These are phyloP conservation scores for Meiosimyza platycephala DNA, from an alignment of 2,888 invertebrate genomes.

Conservation along the genomic window DNA sequence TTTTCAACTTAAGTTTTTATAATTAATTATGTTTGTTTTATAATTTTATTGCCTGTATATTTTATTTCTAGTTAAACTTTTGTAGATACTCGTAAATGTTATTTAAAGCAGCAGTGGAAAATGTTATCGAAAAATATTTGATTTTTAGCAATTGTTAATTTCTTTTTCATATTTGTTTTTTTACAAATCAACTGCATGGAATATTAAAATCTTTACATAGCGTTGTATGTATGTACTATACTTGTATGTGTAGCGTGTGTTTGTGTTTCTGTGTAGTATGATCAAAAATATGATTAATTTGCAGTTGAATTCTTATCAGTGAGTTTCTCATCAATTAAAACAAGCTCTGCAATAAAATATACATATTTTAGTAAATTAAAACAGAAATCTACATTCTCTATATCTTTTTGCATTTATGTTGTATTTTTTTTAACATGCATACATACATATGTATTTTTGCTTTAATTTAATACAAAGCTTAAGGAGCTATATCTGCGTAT, in stretches of 20 bases:
- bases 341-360: constrained; percentile 22
- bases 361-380: too few relatives aligned
- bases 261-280: not conserved
- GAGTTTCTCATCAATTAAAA: constrained; percentile 1
- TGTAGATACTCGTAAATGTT: constrained; percentile 9
- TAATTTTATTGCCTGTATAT: constrained; percentile 31
- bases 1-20: not conserved
- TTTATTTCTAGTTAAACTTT: constrained; percentile 10
- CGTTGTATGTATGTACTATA: not conserved
- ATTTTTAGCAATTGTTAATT: not conserved
- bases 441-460: too few relatives aligned
- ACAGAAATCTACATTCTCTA: too few relatives aligned
- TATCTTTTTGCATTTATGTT: too few relatives aligned
- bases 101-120: constrained; percentile 34
- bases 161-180: not conserved
- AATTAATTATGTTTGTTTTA: constrained; percentile 1
- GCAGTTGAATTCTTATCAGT: not conserved
- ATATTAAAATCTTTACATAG: not conserved
- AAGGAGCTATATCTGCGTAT: too few relatives aligned
- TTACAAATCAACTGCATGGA: not conserved
- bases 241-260: not conserved
- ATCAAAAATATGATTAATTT: not conserved
- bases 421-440: too few relatives aligned
- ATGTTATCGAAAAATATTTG: constrained; percentile 32
- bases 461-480: too few relatives aligned